Evolutionary conservation across 2,113 vertebrate genomes (phyloP).

Genomic region (Marmota flaviventris): DNA sequence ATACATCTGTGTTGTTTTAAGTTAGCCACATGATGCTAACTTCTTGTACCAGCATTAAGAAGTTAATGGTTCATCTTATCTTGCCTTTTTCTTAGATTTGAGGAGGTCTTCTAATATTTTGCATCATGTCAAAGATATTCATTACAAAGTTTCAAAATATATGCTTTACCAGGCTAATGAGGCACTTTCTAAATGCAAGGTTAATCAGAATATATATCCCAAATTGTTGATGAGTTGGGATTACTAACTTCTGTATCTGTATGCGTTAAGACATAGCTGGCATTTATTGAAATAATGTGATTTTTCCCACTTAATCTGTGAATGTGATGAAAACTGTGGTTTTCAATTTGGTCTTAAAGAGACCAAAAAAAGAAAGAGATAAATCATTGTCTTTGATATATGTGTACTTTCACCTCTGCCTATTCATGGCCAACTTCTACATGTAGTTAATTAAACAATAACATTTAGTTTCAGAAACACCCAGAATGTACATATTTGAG

Average conservation of each 20-base stretch:
- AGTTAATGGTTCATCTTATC: background rate
- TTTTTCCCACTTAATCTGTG: constrained; percentile 14
- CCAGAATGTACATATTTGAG: background rate
- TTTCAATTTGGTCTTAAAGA: background rate
- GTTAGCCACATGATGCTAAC: background rate
- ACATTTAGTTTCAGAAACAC: background rate
- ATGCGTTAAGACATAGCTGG: background rate
- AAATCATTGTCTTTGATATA: background rate
- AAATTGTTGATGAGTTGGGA: background rate
- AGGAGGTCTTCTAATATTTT: background rate
- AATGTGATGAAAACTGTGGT: background rate
- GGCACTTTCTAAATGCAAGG: background rate
- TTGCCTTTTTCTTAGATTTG: background rate
- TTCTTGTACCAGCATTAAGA: background rate
- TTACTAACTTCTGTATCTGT: background rate
- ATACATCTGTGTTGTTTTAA: background rate
- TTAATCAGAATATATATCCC: background rate
- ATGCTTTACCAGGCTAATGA: background rate
- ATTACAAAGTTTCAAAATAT: background rate
- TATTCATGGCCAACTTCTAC: background rate
- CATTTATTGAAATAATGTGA: background rate
- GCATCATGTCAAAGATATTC: background rate
- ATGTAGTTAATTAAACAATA: background rate
- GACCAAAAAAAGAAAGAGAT: background rate
- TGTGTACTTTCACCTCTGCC: background rate